Conservation (phyloP, 2,797 vertebrate species). For the Xiphophorus birchmanni region DNA sequence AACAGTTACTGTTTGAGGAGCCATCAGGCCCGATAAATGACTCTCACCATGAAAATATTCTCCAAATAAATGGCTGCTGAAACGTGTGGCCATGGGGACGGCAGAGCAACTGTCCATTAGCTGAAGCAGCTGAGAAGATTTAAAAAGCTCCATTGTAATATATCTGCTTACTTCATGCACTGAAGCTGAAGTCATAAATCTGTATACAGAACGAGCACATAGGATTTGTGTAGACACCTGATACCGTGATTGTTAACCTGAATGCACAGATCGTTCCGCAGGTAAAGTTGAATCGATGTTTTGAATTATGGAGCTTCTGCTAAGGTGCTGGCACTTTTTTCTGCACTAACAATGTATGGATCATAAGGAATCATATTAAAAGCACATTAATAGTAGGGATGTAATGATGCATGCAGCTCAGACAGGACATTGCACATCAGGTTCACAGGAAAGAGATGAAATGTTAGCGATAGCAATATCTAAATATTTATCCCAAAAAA, state of each 20-base stretch:
- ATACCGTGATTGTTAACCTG: constrained; percentile 44
- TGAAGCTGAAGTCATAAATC: constrained; percentile 52
- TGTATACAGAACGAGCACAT: constrained; percentile 40
- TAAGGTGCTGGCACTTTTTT: not conserved
- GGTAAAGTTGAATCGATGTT: constrained; percentile 1
- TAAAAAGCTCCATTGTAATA: constrained; percentile 35
- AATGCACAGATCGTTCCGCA: constrained; percentile 9
- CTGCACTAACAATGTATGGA: not conserved
- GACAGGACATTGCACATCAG: not conserved
- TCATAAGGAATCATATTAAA: not conserved
- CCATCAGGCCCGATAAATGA: constrained; percentile 60
- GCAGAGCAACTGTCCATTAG: not conserved
- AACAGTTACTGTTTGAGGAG: constrained; percentile 51
- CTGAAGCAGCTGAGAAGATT: constrained; percentile 26
- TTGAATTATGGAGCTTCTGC: constrained; percentile 5
- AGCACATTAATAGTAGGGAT: not conserved
- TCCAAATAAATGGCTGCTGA: constrained; percentile 52
- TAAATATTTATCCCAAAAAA: not conserved
- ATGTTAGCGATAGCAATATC: not conserved
- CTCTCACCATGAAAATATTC: constrained; percentile 54
- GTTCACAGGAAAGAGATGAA: not conserved
- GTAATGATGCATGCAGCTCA: not conserved
- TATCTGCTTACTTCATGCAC: constrained; percentile 32
- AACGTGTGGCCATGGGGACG: constrained; percentile 4
- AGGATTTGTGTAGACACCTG: constrained; percentile 10